Percentiles rank a stretch among this genome's conserved stretches.
These are phyloP conservation scores for Colletes gigas DNA, from an alignment of 1,140 invertebrate species.

Conservation along the genomic window DNA sequence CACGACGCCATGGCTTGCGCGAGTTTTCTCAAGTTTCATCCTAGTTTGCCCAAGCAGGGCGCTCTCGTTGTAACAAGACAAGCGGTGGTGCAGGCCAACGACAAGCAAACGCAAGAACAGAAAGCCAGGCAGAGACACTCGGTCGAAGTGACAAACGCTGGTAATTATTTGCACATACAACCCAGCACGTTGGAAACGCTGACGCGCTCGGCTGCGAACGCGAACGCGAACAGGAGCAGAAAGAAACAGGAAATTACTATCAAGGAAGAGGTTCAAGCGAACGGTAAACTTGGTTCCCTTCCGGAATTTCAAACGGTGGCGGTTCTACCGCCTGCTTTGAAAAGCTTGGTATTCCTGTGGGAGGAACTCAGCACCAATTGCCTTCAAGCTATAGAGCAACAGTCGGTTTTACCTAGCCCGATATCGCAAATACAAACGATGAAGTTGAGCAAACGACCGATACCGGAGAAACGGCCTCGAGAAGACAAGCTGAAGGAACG, in stretches of 20 bases:
- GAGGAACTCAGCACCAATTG: constrained; percentile 90
- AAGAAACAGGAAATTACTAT: constrained; percentile 81
- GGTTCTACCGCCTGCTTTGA: constrained; percentile 92
- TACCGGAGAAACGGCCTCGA: constrained; percentile 72
- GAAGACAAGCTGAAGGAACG: constrained; percentile 81
- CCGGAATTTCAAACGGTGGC: constrained; percentile 84
- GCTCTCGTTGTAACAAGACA: constrained; percentile 86
- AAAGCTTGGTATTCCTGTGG: constrained; percentile 92
- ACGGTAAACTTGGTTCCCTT: constrained; percentile 70
- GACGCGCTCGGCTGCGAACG: constrained; percentile 88
- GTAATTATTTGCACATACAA: constrained; percentile 89
- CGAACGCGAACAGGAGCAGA: constrained; percentile 85
- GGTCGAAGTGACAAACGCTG: constrained; percentile 91
- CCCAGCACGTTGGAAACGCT: constrained; percentile 89
- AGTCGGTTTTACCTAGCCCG: constrained; percentile 80
- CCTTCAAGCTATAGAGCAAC: constrained; percentile 85
- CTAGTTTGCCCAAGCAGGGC: constrained; percentile 90
- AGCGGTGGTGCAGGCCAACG: constrained; percentile 68
- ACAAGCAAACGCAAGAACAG: constrained; percentile 82
- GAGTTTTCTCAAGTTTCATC: constrained; percentile 97
- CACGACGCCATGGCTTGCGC: constrained; percentile 99
- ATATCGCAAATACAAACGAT: constrained; percentile 77
- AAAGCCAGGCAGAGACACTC: constrained; percentile 90
- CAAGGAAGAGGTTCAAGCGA: constrained; percentile 82
- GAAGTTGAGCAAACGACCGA: constrained; percentile 76